A percentile compares a stretch with the other conserved stretches of the same genome.
Evolutionary conservation across 2,113 vertebrate species (phyloP).

Genomic region (Acanthochromis polyacanthus): DNA sequence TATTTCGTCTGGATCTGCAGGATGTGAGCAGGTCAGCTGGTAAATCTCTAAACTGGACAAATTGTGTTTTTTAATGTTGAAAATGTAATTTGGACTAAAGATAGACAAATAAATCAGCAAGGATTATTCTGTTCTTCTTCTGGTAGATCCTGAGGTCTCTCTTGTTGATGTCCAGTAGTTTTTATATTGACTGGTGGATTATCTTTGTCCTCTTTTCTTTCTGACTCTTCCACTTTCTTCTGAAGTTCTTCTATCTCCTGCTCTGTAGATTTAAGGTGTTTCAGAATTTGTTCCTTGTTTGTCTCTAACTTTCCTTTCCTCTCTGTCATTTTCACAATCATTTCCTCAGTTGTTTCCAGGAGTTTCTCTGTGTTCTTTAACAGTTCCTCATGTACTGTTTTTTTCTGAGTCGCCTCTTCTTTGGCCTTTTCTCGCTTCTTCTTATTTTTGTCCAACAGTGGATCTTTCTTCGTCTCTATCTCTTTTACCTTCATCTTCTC

Average conservation of each 20-base stretch:
- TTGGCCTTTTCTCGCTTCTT: rapidly evolving
- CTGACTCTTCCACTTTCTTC: neutral
- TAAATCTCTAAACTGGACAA: no score
- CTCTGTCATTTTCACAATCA: constrained; percentile 14
- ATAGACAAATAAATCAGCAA: no score
- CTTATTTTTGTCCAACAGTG: rapidly evolving
- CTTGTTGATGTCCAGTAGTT: no score
- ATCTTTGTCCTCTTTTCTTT: neutral
- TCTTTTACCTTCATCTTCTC: neutral
- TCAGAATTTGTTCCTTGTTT: neutral
- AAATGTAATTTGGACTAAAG: no score
- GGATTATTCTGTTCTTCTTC: no score
- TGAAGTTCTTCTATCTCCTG: neutral
- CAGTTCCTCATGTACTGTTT: neutral
- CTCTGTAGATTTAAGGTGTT: neutral
- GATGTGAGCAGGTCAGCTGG: no score
- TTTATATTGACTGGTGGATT: no score
- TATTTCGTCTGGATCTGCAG: no score
- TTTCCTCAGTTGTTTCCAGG: neutral
- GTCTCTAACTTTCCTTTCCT: neutral
- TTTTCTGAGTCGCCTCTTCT: rapidly evolving
- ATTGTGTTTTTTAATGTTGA: no score
- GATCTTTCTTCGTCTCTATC: rapidly evolving
- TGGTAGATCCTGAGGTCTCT: no score
- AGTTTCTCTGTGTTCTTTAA: neutral